Evolutionary conservation across 1,140 invertebrate genomes (phyloP).

Genomic region (Eulimnadia texana): DNA sequence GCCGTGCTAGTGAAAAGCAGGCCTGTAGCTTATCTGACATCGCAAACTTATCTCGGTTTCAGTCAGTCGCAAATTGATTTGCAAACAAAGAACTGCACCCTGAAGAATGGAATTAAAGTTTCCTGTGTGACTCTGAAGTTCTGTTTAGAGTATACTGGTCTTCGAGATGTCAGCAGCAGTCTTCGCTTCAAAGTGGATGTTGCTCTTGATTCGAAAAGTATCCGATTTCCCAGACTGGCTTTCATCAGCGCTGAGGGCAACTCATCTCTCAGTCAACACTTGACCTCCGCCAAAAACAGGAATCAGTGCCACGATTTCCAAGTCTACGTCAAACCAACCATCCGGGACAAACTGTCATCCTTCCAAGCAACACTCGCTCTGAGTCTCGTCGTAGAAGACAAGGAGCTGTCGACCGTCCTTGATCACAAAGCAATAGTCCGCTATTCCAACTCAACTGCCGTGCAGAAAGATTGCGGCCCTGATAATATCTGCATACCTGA

Average conservation of each 20-base stretch:
- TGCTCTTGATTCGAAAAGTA: conserved; percentile 54
- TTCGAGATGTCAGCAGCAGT: conserved; percentile 46
- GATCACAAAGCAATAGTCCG: conserved; percentile 47
- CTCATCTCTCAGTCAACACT: conserved; percentile 43
- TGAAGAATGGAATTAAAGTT: conserved; percentile 45
- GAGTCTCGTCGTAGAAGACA: conserved; percentile 38
- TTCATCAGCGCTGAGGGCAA: conserved; percentile 49
- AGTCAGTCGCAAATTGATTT: conserved; percentile 59
- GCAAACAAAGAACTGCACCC: conserved; percentile 51
- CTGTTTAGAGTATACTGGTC: conserved; percentile 66
- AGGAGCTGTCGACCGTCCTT: conserved; percentile 29
- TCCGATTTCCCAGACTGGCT: conserved; percentile 53
- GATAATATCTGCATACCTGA: conserved; percentile 88
- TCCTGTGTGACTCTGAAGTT: conserved; percentile 59
- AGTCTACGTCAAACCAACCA: conserved; percentile 44
- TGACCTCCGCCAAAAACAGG: conserved; percentile 37
- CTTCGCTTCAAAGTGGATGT: conserved; percentile 31
- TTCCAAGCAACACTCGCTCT: conserved; percentile 76
- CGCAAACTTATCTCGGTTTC: conserved; percentile 40
- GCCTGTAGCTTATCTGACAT: conserved; percentile 29
- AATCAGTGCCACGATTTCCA: conserved; percentile 40
- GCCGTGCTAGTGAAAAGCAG: conserved; percentile 13
- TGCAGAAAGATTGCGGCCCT: conserved; percentile 81
- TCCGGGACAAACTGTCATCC: conserved; percentile 81
- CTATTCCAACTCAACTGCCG: conserved; percentile 51